Evolutionary conservation across 2,888 invertebrate genomes (phyloP).

Genomic region (Drosophila barbarae): DNA sequence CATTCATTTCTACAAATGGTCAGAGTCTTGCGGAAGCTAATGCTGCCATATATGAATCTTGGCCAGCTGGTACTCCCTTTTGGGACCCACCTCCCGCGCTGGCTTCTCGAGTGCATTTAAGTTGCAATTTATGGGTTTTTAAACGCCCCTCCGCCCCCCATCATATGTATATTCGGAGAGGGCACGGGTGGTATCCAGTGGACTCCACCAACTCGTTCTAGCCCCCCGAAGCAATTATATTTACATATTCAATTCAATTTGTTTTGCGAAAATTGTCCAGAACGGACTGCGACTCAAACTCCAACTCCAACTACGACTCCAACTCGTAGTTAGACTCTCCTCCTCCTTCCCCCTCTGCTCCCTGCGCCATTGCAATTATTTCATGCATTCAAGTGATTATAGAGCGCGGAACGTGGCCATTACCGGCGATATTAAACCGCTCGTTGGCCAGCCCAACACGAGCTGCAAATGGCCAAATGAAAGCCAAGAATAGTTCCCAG

Average conservation of each 20-base stretch:
- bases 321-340: conserved; percentile 4
- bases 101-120: conserved; percentile 28
- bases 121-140: conserved; percentile 55
- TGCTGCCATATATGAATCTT: conserved; percentile 29
- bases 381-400: conserved; percentile 48
- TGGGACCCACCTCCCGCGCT: conserved; percentile 3
- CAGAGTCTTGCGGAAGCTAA: conserved; percentile 32
- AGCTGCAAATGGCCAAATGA: conserved; percentile 50
- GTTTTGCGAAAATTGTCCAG: conserved; percentile 59
- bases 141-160: conserved; percentile 44
- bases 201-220: not conserved
- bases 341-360: not conserved
- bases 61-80: conserved; percentile 17
- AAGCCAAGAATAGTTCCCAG: not conserved
- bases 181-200: not conserved
- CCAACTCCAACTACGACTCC: not conserved
- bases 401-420: conserved; percentile 69
- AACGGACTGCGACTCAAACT: conserved; percentile 18
- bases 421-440: conserved; percentile 66
- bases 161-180: not conserved
- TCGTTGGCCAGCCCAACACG: conserved; percentile 37
- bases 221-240: conserved; percentile 59
- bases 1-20: conserved; percentile 34
- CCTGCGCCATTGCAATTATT: conserved; percentile 4
- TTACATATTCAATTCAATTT: conserved; percentile 74